Conservation (phyloP, 2,888 invertebrate genomes). For the Pachydiplax longipennis region DNA sequence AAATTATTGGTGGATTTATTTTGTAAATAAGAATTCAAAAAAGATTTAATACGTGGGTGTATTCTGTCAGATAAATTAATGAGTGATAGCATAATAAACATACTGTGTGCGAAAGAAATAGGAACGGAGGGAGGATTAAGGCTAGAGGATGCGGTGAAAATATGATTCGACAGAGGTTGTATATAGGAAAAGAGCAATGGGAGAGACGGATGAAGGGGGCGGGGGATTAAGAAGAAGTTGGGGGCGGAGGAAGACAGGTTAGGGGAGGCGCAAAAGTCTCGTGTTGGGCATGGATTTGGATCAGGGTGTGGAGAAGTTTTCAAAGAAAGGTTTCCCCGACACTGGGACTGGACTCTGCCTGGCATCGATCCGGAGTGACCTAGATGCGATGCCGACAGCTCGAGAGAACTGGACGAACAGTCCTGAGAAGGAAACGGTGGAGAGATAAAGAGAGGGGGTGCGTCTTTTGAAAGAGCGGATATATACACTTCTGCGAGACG, state of each 20-base stretch:
- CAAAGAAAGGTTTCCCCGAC: background rate
- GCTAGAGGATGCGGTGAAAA: background rate
- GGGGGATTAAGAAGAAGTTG: background rate
- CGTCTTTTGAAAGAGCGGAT: background rate
- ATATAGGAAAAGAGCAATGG: background rate
- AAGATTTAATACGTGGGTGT: too few relatives aligned
- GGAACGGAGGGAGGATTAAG: background rate
- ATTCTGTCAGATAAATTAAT: too few relatives aligned
- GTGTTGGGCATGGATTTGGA: background rate
- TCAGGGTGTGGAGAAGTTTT: background rate
- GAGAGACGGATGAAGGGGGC: background rate
- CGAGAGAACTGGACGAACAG: conserved; percentile 1
- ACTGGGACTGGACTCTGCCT: background rate
- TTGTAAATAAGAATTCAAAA: too few relatives aligned
- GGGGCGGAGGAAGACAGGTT: background rate
- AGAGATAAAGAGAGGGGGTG: background rate
- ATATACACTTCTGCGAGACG: too few relatives aligned
- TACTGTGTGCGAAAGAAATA: background rate
- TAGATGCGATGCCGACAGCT: conserved; percentile 18
- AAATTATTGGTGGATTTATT: too few relatives aligned
- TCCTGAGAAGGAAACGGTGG: background rate
- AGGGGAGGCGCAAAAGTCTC: background rate
- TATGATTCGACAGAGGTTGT: too few relatives aligned
- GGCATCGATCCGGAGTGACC: conserved; percentile 39
- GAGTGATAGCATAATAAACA: too few relatives aligned